Evolutionary conservation across 2,888 invertebrate species (phyloP).

Genomic region (Drosophila mettleri): DNA sequence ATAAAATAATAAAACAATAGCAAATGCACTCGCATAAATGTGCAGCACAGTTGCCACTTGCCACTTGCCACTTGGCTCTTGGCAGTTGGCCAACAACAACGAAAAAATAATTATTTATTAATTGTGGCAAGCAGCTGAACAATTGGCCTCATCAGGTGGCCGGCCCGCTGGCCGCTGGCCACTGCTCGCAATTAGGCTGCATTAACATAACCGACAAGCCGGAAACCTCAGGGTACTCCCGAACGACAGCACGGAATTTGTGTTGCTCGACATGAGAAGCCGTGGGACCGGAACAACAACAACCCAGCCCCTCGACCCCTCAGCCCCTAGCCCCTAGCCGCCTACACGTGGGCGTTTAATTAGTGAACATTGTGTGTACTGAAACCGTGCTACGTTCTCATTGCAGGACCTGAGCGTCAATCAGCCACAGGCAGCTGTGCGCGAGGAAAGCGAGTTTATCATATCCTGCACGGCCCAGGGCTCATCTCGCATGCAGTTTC

Average conservation of each 20-base stretch:
- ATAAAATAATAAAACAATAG: conserved; percentile 11
- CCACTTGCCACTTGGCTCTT: conserved; percentile 36
- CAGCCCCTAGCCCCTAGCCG: not conserved
- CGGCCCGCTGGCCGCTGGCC: conserved; percentile 5
- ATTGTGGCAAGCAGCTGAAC: conserved; percentile 67
- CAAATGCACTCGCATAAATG: conserved; percentile 53
- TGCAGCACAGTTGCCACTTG: conserved; percentile 59
- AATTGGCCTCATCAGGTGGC: conserved; percentile 67
- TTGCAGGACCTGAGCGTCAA: conserved; percentile 86
- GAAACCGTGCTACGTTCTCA: conserved; percentile 26
- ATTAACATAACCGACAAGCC: conserved; percentile 67
- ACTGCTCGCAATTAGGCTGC: conserved; percentile 64
- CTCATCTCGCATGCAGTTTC: conserved; percentile 90
- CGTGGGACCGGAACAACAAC: conserved; percentile 19
- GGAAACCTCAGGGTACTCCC: conserved; percentile 56
- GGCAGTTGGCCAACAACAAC: conserved; percentile 38
- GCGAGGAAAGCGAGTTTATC: conserved; percentile 91
- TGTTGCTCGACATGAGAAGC: conserved; percentile 32
- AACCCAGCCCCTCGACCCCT: not conserved
- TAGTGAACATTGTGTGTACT: conserved; percentile 50
- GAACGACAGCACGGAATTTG: conserved; percentile 18
- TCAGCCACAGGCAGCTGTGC: conserved; percentile 86
- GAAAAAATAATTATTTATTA: conserved; percentile 78
- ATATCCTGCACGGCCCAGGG: conserved; percentile 92
- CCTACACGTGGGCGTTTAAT: conserved; percentile 36